Evolutionary conservation across 2,888 invertebrate species (phyloP), one percentile per base, ranked within the genome.

Genomic region (Leptothorax acervorum): DNA sequence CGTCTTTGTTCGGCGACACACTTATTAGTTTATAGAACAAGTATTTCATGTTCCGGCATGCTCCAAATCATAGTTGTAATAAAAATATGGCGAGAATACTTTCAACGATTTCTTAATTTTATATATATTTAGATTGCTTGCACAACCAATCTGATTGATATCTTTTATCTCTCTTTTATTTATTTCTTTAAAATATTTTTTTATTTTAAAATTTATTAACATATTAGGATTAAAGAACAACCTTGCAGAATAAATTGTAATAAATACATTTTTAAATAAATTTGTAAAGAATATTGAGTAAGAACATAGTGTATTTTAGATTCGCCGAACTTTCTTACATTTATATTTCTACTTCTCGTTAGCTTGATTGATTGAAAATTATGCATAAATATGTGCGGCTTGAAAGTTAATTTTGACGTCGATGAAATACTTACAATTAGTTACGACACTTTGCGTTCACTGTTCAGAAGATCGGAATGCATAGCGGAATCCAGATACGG

Each of bases 401-500:
- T 63, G 28, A 82, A 71, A 87, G 83, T 83, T 86, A 87, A 86
- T 86, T 87, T 86, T 70, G 4, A 48, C 39, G 51, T 11, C 42
- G 62, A 71, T 82, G 84, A 89, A 83, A 85, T 87, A 89, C 85
- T 85, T 35, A 35, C 6, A 35, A 35, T 35, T 82, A 86, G 68
- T 89, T 89, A 84, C 89, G 85, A 89, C 83, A 87, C 68, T 86
- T 88, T 23, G 53, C 3, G 18, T 89, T 23, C 23, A 23, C 23
- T 23, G 23, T 23, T 89, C 53, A 68, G 74, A 68, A 84, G 81
- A 74, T 60, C 73, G 76, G 60, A 68, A 48, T 48, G 31, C 18
- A 65, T 23, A 42, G 71, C 23, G 84, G 86, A 85, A 89, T 86
- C 78, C 81, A 82, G 66, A 35, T 42, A 53, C 79, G 23, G 39